These are phyloP conservation scores for Erithacus rubecula DNA, from an alignment of 2,797 vertebrate genomes.

Conservation along the genomic window DNA sequence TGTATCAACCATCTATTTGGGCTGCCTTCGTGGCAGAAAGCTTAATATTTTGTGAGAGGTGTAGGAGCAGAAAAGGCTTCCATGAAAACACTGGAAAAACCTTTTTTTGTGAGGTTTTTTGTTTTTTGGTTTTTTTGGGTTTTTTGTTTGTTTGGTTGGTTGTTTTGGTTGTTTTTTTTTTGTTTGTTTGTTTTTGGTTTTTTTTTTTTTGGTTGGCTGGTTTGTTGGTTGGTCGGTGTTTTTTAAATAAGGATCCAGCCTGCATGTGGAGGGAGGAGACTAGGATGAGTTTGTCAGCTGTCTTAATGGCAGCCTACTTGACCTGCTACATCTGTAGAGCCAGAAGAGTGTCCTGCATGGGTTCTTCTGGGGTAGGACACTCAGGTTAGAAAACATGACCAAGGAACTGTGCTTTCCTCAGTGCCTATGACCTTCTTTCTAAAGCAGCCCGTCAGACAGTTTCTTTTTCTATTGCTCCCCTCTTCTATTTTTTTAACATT, in stretches of 20 bases:
- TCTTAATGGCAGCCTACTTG: not conserved
- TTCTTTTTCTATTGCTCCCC: not conserved
- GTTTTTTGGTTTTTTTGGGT: not conserved
- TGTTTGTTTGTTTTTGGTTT: not conserved
- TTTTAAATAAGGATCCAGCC: not conserved
- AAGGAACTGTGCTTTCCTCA: not conserved
- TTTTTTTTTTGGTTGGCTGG: too few species aligned
- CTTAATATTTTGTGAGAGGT: not conserved
- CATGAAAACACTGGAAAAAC: not conserved
- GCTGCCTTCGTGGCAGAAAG: not conserved
- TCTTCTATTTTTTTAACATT: not conserved
- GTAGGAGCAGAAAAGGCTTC: not conserved
- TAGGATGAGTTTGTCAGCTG: not conserved
- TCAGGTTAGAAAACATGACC: rapidly evolving
- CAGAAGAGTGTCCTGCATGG: not conserved
- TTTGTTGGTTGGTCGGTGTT: too few species aligned
- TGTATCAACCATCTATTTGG: not conserved
- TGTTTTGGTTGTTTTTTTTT: too few species aligned
- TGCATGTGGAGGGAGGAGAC: not conserved
- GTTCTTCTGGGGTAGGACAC: not conserved
- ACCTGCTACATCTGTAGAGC: not conserved
- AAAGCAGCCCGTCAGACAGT: not conserved
- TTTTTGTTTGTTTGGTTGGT: not conserved
- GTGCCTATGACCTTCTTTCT: not conserved
- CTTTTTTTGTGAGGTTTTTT: not conserved